Percentiles rank a stretch among this genome's conserved stretches.
phyloP scores from a whole-genome alignment of 2,797 vertebrate genomes.

The Choloepus didactylus region DNA sequence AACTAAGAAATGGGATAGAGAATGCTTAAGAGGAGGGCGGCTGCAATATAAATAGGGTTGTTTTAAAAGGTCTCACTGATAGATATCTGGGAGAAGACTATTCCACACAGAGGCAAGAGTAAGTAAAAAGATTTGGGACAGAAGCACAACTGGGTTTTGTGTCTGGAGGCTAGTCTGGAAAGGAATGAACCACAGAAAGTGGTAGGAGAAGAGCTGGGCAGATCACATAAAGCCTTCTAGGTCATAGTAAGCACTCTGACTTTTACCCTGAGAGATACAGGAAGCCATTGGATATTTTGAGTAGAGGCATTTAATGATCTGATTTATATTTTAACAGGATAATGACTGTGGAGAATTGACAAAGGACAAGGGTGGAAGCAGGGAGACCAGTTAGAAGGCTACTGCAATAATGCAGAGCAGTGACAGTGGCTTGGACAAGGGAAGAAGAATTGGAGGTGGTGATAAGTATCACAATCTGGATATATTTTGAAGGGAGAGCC shows the following conservation, averaged over 20 bases:
- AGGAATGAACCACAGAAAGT: neutral
- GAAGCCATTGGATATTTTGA: neutral
- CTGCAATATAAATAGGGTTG: neutral
- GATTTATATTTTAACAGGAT: neutral
- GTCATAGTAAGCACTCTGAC: neutral
- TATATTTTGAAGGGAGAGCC: neutral
- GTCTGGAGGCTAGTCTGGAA: neutral
- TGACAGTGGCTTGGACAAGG: neutral
- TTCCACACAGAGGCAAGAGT: neutral
- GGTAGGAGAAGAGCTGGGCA: neutral
- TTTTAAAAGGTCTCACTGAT: neutral
- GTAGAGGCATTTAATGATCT: neutral
- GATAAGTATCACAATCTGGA: neutral
- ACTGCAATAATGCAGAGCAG: neutral
- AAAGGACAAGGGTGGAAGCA: neutral
- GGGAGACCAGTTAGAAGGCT: neutral
- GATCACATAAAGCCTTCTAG: neutral
- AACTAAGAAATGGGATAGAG: neutral
- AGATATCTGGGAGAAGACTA: neutral
- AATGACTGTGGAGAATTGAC: neutral
- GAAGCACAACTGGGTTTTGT: neutral
- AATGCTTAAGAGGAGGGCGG: neutral
- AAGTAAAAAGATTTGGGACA: neutral
- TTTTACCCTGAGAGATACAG: neutral
- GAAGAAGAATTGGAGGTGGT: neutral